These are phyloP conservation scores for Meliscaeva auricollis DNA, from an alignment of 2,888 invertebrate species.

Conservation along the genomic window DNA sequence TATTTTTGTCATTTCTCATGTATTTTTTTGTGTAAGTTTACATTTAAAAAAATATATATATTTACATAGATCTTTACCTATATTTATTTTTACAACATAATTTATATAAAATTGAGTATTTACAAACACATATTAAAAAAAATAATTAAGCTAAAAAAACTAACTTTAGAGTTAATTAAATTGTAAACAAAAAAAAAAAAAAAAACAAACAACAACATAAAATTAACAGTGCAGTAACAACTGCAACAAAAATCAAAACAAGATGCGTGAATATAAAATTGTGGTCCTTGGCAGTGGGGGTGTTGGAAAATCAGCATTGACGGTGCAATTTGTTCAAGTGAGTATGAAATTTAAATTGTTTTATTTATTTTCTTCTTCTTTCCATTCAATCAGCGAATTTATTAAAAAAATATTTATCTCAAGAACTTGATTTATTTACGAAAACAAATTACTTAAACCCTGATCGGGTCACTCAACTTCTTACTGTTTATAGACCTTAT, in stretches of 20 bases:
- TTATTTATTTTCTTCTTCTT: not conserved
- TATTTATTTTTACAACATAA: not conserved
- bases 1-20: too few species aligned
- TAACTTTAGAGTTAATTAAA: slow-evolving; percentile 22
- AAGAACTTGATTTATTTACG: too few species aligned
- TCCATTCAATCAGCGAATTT: not conserved
- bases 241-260: slow-evolving; percentile 64
- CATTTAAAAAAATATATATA: not conserved
- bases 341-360: slow-evolving; percentile 31
- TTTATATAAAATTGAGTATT: not conserved
- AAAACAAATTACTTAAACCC: too few species aligned
- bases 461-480: too few species aligned
- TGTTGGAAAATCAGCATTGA: slow-evolving; percentile 95
- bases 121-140: slow-evolving; percentile 13
- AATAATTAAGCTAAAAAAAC: not conserved
- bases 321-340: slow-evolving; percentile 83
- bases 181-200: slow-evolving; percentile 15
- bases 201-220: not conserved
- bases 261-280: slow-evolving; percentile 99
- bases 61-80: not conserved
- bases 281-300: slow-evolving; percentile 99
- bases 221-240: not conserved
- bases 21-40: too few species aligned
- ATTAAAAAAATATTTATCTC: not conserved
- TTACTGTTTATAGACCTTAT: too few species aligned